A percentile compares a stretch with the other conserved stretches of the same genome.
Conservation (phyloP, 2,113 vertebrate species). For the Psilopogon haemacephalus region DNA sequence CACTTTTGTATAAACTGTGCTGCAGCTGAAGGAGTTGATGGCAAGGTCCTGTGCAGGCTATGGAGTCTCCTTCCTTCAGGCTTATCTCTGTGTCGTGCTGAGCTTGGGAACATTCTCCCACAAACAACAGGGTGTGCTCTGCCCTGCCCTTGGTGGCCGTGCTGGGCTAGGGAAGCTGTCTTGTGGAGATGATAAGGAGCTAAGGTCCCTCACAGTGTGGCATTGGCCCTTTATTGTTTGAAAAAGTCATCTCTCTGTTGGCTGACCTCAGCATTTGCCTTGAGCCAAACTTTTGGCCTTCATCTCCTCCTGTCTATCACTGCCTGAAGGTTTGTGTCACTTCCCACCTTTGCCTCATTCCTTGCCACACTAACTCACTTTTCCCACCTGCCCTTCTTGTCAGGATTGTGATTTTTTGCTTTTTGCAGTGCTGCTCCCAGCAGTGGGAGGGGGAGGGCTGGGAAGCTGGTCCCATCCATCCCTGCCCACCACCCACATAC, state of each 20-base stretch:
- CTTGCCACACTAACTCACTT: too few relatives aligned
- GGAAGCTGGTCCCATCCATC: too few relatives aligned
- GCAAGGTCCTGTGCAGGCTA: neutral
- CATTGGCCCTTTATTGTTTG: neutral
- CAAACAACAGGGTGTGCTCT: neutral
- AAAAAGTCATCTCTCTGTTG: too few relatives aligned
- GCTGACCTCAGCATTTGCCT: neutral
- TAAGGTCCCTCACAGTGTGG: too few relatives aligned
- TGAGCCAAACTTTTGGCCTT: neutral
- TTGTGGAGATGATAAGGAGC: neutral
- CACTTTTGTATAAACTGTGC: neutral
- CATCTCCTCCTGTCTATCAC: neutral
- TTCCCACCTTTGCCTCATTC: too few relatives aligned
- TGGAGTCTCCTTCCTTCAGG: neutral
- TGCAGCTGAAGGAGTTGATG: neutral
- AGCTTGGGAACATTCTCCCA: neutral
- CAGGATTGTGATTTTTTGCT: too few relatives aligned
- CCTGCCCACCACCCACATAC: too few relatives aligned
- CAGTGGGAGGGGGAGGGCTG: too few relatives aligned
- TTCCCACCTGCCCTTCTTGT: too few relatives aligned
- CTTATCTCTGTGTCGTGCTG: neutral
- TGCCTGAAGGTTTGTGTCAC: neutral
- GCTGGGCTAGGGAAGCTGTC: neutral
- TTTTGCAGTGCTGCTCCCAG: too few relatives aligned
- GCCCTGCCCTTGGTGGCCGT: neutral